Evolutionary conservation across 2,113 vertebrate species (phyloP).

Genomic region (Lates calcarifer): DNA sequence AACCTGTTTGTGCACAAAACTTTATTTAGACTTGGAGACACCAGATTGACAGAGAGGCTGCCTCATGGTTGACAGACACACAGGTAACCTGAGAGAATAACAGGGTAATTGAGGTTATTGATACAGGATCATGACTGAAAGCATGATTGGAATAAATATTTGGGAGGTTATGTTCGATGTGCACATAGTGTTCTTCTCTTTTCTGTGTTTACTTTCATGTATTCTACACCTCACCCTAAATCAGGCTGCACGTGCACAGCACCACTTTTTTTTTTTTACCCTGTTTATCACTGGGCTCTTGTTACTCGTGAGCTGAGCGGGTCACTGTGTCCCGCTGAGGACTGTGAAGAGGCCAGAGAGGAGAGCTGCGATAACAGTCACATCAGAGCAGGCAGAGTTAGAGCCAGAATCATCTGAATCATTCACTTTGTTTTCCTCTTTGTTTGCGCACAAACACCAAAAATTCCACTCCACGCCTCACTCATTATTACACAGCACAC

Average conservation of each 20-base stretch:
- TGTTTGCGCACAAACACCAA: neutral
- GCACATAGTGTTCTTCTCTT: neutral
- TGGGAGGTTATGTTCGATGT: neutral
- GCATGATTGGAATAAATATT: conserved; percentile 17
- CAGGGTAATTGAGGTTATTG: neutral
- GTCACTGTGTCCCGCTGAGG: conserved; percentile 21
- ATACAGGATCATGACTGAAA: neutral
- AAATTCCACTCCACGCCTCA: neutral
- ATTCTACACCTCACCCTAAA: neutral
- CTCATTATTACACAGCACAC: conserved; percentile 3
- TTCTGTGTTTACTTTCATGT: neutral
- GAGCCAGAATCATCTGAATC: neutral
- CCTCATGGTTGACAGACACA: neutral
- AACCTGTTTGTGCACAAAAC: conserved; percentile 41
- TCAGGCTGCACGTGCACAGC: neutral
- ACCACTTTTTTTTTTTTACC: neutral
- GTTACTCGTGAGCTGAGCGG: conserved; percentile 19
- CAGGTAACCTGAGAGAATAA: conserved; percentile 4
- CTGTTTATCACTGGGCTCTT: conserved; percentile 29
- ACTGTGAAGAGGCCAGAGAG: neutral
- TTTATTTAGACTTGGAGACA: conserved; percentile 18
- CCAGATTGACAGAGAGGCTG: conserved; percentile 10
- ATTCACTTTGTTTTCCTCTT: neutral
- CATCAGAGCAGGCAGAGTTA: neutral
- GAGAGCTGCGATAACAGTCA: neutral